Evolutionary conservation across 2,888 invertebrate species (phyloP), one percentile per base, ranked within the genome.

Genomic region (Tinea semifulvella): DNA sequence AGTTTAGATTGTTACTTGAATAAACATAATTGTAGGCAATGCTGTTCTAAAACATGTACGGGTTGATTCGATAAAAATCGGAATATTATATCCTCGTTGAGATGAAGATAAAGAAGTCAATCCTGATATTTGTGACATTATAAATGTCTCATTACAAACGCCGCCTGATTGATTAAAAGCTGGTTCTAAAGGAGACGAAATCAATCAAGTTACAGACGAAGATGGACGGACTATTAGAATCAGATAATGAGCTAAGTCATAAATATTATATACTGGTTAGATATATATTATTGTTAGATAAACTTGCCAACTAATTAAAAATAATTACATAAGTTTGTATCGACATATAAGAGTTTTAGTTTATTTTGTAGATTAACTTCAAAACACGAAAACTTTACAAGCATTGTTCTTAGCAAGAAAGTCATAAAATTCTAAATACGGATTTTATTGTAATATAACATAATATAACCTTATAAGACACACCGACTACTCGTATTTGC

Each of bases 111-210:
- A 16, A 36, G 4, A 36, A 18, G n/a, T 6, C 7, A 31, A 7
- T 31, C 31, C 10, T 36, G 36, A 16, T 36, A 18, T 36, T 36
- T 18, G 36, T 18, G 16, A 36, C 36, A 36, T 36, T 36, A 36
- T 35, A 35, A 35, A 35, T 18, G 36, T 36, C 36, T 36, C 36
- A 36, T 36, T 36, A 36, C 18, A 36, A 18, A 36, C 36, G 36
- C 36, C 16, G 18, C 18, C 36, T 36, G 36, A 36, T 36, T 18
- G 36, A 36, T 36, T 36, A 18, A 16, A 36, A 36, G 16, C 31
- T 31, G 31, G 3, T 31, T 31, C 16, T 14, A 17, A 10, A 36
- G 36, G 18, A 36, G 18, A 16, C 18, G 18, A n/a, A 10, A 18
- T 36, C 7, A 17, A 36, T 36, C 36, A 36, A 36, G 4, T 18